Conservation (phyloP, 2,113 vertebrate genomes). For the Podarcis raffonei region DNA sequence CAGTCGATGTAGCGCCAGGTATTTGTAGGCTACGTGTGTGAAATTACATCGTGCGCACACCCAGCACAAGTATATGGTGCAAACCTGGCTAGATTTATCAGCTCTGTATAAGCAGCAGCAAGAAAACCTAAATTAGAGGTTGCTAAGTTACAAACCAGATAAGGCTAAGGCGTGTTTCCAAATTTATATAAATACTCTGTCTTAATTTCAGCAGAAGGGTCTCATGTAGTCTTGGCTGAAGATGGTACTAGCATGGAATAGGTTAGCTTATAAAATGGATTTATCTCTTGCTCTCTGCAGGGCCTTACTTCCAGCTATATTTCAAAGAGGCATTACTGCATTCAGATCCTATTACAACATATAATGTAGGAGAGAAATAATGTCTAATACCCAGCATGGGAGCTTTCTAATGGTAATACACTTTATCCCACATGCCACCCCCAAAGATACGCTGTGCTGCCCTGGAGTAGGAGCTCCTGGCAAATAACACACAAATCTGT, state of each 20-base stretch:
- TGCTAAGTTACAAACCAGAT: conserved; percentile 73
- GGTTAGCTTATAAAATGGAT: conserved; percentile 52
- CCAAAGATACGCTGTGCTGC: conserved; percentile 48
- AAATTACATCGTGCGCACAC: conserved; percentile 5
- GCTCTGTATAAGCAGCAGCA: conserved; percentile 46
- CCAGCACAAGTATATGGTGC: conserved; percentile 35
- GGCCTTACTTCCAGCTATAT: conserved; percentile 55
- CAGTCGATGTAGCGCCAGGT: conserved; percentile 49
- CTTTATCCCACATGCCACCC: conserved; percentile 54
- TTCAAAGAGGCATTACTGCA: conserved; percentile 59
- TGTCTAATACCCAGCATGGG: conserved; percentile 61
- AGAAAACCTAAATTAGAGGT: conserved; percentile 67
- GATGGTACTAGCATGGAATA: conserved; percentile 33
- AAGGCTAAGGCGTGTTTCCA: conserved; percentile 63
- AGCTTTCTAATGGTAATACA: conserved; percentile 67
- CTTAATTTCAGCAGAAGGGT: conserved; percentile 56
- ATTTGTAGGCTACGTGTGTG: conserved; percentile 40
- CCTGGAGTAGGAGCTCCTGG: conserved; percentile 52
- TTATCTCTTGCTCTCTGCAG: conserved; percentile 43
- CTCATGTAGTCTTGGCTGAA: conserved; percentile 35
- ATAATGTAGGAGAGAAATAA: conserved; percentile 55
- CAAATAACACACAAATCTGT: conserved; percentile 53
- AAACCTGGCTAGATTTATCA: conserved; percentile 55
- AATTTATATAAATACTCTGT: conserved; percentile 61
- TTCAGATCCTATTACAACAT: conserved; percentile 55